Evolutionary conservation across 1,140 invertebrate genomes (phyloP), one percentile per base, ranked within the genome.

Genomic region (Sycophaga agraensis): DNA sequence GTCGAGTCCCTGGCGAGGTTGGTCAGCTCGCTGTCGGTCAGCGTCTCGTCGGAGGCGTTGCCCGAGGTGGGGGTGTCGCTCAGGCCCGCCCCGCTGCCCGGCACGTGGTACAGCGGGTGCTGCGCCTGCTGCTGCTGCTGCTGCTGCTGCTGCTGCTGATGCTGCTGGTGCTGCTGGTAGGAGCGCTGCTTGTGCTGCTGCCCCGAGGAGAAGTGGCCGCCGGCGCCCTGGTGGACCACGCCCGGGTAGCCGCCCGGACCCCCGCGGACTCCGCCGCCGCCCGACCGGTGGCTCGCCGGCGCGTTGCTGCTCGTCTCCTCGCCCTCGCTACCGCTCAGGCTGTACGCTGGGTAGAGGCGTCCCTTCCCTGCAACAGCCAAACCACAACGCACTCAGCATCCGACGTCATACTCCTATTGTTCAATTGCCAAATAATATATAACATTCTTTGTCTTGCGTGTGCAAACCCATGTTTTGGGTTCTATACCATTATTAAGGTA

Each of bases 41-140:
- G 84, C 1, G 90, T 91, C 16, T 89, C 89, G 86, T 91, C 89
- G 39, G 88, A 90, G 17, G 87, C 88, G 87, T 90, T 90, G 67
- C 89, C 89, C 14, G 88, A 89, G 37, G 88, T 89, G 0, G 89
- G 88, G 65, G 88, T 89, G 77, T 90, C 89, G 67, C 87, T 88
- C 42, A 90, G 84, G 35, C 88, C 88, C 50, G 85, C 85, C 11
- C 77, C 78, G 68, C 81, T 82, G 68, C 80, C 70, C 60, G 71
- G 82, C 70, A 75, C 77, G 76, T 84, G 82, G 67, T 81, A 80
- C 19, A 77, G 57, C 51, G 75, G 73, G 73, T 81, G 79, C 74
- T 80, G 78, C 74, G 82, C 69, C 69, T 80, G 64, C 72, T 82
- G 83, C 69, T 84, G 81, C 43, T 75, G 70, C 22, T 69, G 72